A percentile compares a stretch with the other conserved stretches of the same genome.
Evolutionary conservation across 2,113 vertebrate species (phyloP).

Genomic region (Scatophagus argus): DNA sequence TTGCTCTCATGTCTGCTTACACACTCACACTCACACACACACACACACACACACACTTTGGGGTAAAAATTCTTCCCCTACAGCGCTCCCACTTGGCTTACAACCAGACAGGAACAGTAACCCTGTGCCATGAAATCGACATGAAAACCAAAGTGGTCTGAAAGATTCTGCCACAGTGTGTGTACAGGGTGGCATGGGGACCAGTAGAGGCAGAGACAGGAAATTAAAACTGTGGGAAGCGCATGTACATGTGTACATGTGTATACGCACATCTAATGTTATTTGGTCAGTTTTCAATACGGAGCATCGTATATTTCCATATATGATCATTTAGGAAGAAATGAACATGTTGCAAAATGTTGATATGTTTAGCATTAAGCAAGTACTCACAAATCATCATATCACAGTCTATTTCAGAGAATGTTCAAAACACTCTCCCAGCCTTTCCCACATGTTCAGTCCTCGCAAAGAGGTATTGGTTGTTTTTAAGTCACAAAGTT

Average conservation of each 20-base stretch:
- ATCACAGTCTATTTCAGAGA: constrained; percentile 36
- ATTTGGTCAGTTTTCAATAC: constrained; percentile 3
- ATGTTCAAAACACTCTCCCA: constrained; percentile 43
- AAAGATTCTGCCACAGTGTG: constrained; percentile 34
- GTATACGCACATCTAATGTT: too few species aligned
- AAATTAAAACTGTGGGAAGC: constrained; percentile 33
- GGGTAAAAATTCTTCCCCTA: constrained; percentile 58
- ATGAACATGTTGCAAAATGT: background rate
- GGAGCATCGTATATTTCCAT: background rate
- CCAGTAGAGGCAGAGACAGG: background rate
- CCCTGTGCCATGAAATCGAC: constrained; percentile 60
- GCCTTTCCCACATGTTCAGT: constrained; percentile 39
- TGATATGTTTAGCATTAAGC: background rate
- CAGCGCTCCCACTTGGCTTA: constrained; percentile 61
- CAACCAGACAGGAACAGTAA: constrained; percentile 49
- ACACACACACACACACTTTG: constrained; percentile 25
- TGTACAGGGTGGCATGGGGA: background rate
- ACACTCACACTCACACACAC: constrained; percentile 11
- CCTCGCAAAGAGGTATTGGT: constrained; percentile 21
- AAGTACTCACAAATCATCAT: constrained; percentile 25
- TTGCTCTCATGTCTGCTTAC: constrained; percentile 23
- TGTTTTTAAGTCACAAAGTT: constrained; percentile 60
- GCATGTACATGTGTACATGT: background rate
- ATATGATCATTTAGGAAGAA: background rate
- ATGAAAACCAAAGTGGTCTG: constrained; percentile 66